Base-by-base conservation (phyloP, 2,797 vertebrate genomes). In the Ciconia nigra region DNA sequence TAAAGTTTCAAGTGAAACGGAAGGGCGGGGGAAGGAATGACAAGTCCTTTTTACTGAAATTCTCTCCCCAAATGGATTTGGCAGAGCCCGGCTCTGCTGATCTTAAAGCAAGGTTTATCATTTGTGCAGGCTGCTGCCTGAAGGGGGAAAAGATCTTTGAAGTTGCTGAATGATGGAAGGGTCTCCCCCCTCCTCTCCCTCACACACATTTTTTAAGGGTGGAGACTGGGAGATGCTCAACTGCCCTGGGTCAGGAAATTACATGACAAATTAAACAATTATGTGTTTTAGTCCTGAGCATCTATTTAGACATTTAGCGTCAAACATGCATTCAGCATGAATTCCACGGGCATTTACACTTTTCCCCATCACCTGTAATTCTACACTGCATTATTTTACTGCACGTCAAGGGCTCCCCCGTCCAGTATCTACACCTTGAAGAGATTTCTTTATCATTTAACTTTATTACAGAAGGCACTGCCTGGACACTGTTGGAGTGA, bases 361-460 rank as follows among this genome's bases (percentile, higher is more conserved):
- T 63, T 70, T 77, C 81, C 63, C 73, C 44, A 8, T 57, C 85
- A 93, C 81, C 91, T 94, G 95, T 79, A 87, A 92, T 96, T 90
- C 79, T 71, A 73, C 55, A 15, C 67, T 35, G 41, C 13, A 11
- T 57, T 79, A 69, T 70, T 97, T 93, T 51, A 35, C 73, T 33
- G 37, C 78, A 52, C 31, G 62, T 90, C 92, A 90, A 81, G 93
- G 90, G 87, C 92, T 96, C 79, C 78, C 77, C 80, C 20, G 55
- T 54, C 70, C 92, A 31, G 29, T 65, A 79, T 65, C 76, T 92
- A 83, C 90, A 85, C 90, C 97, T 97, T 88, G 96, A 93, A 92
- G 96, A 97, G 93, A 96, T 96, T 98, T 96, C 96, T 97, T 97
- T 96, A 97, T 97, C 94, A 70, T 97, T 97, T 98, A 97, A 97